Evolutionary conservation across 1,140 invertebrate species (phyloP).

Genomic region (Formica exsecta): DNA sequence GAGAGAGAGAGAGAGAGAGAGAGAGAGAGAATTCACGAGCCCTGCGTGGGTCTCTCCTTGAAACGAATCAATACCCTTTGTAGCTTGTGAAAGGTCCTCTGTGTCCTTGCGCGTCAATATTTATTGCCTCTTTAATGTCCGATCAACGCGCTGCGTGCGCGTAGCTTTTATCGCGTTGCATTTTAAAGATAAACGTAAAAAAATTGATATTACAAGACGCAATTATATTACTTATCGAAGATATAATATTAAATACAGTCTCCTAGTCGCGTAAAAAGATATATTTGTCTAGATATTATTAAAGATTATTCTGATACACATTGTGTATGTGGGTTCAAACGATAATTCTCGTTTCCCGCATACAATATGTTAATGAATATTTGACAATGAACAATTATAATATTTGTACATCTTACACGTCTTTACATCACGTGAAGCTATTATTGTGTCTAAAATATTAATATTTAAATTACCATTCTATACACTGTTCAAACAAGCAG

Average conservation of each 20-base stretch:
- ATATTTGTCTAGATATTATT: too few relatives aligned
- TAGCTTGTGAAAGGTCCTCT: conserved; percentile 39
- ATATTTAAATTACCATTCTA: background rate
- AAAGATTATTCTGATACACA: too few relatives aligned
- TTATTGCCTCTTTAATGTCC: conserved; percentile 49
- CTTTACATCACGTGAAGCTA: background rate
- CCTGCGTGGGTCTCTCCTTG: conserved; percentile 67
- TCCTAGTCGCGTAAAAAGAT: too few relatives aligned
- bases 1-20: background rate
- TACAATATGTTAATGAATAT: too few relatives aligned
- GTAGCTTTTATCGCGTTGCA: background rate
- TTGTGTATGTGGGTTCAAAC: too few relatives aligned
- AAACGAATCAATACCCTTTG: conserved; percentile 73
- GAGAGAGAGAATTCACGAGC: conserved; percentile 55
- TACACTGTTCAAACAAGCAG: background rate
- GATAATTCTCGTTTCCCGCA: too few relatives aligned
- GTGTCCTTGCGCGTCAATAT: conserved; percentile 64
- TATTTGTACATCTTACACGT: background rate
- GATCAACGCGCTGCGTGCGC: conserved; percentile 38
- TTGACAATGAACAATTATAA: conserved; percentile 1
- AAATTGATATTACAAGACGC: background rate
- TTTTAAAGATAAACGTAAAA: background rate
- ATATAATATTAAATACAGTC: too few relatives aligned
- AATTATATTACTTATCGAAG: background rate
- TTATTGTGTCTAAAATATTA: background rate